Evolutionary conservation across 2,113 vertebrate species (phyloP).

Genomic region (Sialia sialis): DNA sequence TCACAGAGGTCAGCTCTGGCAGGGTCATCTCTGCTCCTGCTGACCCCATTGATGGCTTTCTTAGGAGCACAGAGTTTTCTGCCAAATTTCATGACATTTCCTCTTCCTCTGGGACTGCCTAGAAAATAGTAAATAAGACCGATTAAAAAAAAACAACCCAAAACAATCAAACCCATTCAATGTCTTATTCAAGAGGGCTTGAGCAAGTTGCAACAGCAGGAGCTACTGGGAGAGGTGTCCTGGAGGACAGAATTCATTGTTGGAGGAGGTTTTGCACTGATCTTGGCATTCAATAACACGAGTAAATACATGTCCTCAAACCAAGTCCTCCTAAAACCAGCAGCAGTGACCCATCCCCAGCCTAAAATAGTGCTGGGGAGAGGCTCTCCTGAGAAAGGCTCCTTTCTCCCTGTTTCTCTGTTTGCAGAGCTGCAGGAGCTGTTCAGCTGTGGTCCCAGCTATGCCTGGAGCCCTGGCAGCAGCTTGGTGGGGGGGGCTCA

Average conservation of each 20-base stretch:
- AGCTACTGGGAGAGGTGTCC: background rate
- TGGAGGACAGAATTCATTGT: background rate
- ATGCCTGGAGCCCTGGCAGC: background rate
- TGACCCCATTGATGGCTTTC: background rate
- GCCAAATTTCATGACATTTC: background rate
- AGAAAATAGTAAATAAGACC: background rate
- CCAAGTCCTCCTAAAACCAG: background rate
- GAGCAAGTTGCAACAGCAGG: background rate
- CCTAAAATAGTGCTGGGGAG: background rate
- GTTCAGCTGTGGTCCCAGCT: rapidly evolving
- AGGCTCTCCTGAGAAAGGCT: background rate
- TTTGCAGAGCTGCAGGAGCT: background rate
- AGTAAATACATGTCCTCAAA: background rate
- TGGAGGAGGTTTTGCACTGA: background rate
- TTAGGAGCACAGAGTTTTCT: background rate
- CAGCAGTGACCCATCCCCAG: background rate
- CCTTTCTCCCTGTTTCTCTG: background rate
- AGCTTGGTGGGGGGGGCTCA: background rate
- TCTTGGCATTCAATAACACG: background rate
- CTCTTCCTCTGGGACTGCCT: background rate
- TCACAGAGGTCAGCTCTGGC: background rate
- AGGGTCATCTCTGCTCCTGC: background rate
- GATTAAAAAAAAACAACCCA: background rate
- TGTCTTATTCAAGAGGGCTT: background rate
- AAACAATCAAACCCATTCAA: background rate